Evolutionary conservation across 2,797 vertebrate genomes (phyloP).

Genomic region (Mormyrus proboscirostris): DNA sequence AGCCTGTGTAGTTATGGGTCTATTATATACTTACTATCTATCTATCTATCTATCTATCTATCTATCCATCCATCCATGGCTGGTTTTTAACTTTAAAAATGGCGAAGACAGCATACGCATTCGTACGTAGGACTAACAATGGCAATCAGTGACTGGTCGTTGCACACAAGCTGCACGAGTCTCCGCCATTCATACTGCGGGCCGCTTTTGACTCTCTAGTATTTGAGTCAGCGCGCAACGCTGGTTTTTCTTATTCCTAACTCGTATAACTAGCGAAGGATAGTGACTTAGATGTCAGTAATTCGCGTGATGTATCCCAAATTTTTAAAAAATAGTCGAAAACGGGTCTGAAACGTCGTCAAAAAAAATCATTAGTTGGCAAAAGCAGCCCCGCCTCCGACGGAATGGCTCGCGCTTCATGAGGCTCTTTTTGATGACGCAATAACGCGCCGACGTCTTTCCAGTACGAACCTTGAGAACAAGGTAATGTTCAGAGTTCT

Average conservation of each 20-base stretch:
- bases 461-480: neutral
- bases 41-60: neutral
- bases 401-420: neutral
- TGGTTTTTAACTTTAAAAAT: neutral
- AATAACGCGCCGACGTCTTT: neutral
- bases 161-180: neutral
- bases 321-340: neutral
- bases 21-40: neutral
- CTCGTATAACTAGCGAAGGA: neutral
- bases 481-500: neutral
- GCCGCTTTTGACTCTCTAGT: neutral
- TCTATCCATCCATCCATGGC: neutral
- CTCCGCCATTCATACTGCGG: neutral
- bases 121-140: neutral
- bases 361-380: neutral
- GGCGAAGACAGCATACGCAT: neutral
- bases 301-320: neutral
- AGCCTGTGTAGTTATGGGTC: neutral
- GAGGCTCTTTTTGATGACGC: neutral
- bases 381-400: neutral
- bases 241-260: neutral
- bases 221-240: neutral
- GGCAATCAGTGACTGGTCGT: neutral
- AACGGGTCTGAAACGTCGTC: neutral
- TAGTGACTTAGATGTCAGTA: neutral